phyloP scores from a whole-genome alignment of 2,113 vertebrate species.

The Brachyhypopomus occidentalis region DNA sequence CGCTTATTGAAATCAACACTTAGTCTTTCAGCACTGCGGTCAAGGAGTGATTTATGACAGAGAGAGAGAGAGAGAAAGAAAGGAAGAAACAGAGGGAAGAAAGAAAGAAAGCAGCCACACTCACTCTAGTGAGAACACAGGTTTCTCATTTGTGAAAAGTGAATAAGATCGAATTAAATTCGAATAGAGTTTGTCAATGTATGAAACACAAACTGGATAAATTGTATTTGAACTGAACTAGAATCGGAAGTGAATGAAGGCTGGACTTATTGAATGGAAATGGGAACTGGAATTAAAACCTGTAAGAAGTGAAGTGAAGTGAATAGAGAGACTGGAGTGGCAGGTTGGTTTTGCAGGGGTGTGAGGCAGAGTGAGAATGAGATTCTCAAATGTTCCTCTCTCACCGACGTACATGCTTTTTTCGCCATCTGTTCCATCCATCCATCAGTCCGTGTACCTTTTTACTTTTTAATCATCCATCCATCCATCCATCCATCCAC shows the following conservation, averaged over 20 bases:
- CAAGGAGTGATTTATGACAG: slow-evolving; percentile 12
- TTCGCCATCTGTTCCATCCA: neutral
- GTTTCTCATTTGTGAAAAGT: no score
- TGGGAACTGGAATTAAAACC: no score
- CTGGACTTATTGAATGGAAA: no score
- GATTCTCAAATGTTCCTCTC: neutral
- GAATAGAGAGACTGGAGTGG: no score
- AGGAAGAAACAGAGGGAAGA: neutral
- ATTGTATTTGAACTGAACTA: no score
- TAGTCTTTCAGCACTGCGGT: neutral
- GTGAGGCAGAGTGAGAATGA: neutral
- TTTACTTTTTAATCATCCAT: neutral
- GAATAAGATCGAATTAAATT: no score
- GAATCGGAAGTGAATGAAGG: no score
- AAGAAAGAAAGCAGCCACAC: neutral
- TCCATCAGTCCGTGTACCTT: neutral
- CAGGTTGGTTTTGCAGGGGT: no score
- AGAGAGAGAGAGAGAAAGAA: neutral
- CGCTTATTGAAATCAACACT: neutral
- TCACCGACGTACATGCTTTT: neutral
- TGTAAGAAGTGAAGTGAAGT: no score
- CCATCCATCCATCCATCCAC: neutral
- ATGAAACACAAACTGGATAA: no score
- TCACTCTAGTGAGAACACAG: neutral
- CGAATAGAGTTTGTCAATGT: no score